Evolutionary conservation across 92 coral and sea anemone species (phyloP).

Genomic region (Palythoa grandis): DNA sequence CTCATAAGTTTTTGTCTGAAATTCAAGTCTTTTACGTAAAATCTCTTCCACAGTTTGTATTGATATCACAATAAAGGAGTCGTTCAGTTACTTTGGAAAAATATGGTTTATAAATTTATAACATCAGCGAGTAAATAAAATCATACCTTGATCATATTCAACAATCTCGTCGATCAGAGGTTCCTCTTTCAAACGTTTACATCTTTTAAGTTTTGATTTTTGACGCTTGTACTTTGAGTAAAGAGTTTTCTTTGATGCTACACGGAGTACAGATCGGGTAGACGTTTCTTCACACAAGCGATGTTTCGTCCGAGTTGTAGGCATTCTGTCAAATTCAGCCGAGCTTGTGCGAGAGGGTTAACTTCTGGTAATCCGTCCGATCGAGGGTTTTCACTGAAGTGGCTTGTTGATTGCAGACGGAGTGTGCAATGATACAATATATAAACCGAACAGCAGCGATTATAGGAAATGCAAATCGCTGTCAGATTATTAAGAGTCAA

Average conservation of each 20-base stretch:
- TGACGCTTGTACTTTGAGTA: conserved; percentile 34
- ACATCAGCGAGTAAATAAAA: conserved; percentile 8
- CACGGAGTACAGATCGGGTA: conserved; percentile 2
- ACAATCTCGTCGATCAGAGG: conserved; percentile 7
- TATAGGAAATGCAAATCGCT: conserved; percentile 43
- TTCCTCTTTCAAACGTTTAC: conserved; percentile 37
- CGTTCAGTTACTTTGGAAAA: not conserved
- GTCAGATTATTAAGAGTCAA: conserved; percentile 55
- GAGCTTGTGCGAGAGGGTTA: not conserved
- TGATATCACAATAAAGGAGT: not conserved
- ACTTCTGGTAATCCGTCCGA: conserved; percentile 18
- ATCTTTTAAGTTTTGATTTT: conserved; percentile 36
- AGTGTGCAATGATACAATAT: conserved; percentile 10
- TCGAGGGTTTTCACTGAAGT: conserved; percentile 8
- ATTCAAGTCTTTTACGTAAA: not conserved
- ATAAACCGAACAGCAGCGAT: conserved; percentile 23
- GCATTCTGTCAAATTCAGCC: conserved; percentile 29
- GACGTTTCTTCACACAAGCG: conserved; percentile 34
- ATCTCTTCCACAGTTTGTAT: not conserved
- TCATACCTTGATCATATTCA: conserved; percentile 28
- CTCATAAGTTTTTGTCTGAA: not conserved
- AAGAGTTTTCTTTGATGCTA: not conserved
- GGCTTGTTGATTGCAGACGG: conserved; percentile 7
- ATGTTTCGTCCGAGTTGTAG: conserved; percentile 37
- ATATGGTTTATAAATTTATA: conserved; percentile 12